These are phyloP conservation scores for Phoxinus phoxinus DNA, from an alignment of 2,113 vertebrate genomes.

Conservation along the genomic window DNA sequence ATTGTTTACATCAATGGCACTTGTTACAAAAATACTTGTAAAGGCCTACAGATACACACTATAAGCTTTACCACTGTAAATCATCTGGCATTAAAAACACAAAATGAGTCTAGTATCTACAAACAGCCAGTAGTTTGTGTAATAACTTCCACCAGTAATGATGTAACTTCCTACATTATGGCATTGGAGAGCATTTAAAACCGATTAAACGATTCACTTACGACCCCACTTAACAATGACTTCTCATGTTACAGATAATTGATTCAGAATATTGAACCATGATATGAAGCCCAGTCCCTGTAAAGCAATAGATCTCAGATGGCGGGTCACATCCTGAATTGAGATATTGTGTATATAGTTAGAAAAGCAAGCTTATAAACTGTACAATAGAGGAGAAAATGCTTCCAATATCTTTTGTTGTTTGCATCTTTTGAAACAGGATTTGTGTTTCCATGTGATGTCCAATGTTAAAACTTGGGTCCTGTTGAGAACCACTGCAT, in stretches of 20 bases:
- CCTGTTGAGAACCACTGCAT: not conserved
- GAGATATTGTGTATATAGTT: not conserved
- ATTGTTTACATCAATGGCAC: constrained; percentile 5
- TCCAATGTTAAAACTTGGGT: not conserved
- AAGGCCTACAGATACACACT: too few relatives aligned
- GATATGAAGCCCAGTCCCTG: not conserved
- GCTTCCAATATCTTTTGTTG: not conserved
- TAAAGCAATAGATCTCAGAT: not conserved
- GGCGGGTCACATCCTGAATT: not conserved
- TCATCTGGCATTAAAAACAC: constrained; percentile 10
- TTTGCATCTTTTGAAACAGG: not conserved
- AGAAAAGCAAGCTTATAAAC: not conserved
- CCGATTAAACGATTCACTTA: constrained; percentile 11
- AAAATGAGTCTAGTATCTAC: not conserved
- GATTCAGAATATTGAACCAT: constrained; percentile 5
- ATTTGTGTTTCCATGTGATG: not conserved
- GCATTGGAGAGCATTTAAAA: not conserved
- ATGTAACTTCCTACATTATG: not conserved
- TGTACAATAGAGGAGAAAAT: not conserved
- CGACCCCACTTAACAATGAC: not conserved
- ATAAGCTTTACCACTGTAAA: not conserved
- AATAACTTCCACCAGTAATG: constrained; percentile 11
- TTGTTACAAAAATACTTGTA: constrained; percentile 15
- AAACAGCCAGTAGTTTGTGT: not conserved
- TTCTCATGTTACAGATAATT: not conserved